Evolutionary conservation across 2,888 invertebrate genomes (phyloP), one percentile per base, ranked within the genome.

Genomic region (Drosophila fungiperda): DNA sequence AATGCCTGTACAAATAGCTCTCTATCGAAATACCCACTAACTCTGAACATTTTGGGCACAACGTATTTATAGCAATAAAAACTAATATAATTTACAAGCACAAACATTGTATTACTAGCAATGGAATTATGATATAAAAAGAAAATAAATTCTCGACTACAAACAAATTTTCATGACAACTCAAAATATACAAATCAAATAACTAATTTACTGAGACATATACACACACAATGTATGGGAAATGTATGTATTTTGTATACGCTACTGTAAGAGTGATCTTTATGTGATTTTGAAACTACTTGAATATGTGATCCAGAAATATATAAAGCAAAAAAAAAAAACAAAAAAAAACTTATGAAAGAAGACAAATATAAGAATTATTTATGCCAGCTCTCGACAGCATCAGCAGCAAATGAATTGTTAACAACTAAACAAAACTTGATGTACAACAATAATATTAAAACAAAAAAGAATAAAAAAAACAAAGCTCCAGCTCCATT

Each of bases 241-340:
- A 73, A 89, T 75, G 80, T 74, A 83, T 90, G 86, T 87, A 90
- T 90, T 89, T 88, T 88, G 87, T 90, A 90, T 87, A 89, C 90
- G 90, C 87, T 88, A 88, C 79, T 90, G 89, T 89, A 90, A 89
- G 88, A 90, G 88, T 88, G 88, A 88, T 90, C 87, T 87, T 87
- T 83, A 89, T 88, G 88, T 88, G 88, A 88, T 88, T 88, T 87
- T 90, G 88, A 88, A 88, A 90, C 89, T 87, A 88, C 85, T 87
- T 90, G 88, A 90, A 90, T 89, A 89, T 87, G 87, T 87, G 87
- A 87, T 87, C 87, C 90, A 90, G 68, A 85, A 90, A 78, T 72
- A 89, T 75, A 82, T 73, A 66, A 74, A 80, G 72, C 63, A 70
- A 23, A 50, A 54, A 64, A 54, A 49, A 59, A 63, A 64, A 65